These are phyloP conservation scores for Globodera ellingtonae DNA, from an alignment of 1,140 invertebrate species.

Conservation along the genomic window DNA sequence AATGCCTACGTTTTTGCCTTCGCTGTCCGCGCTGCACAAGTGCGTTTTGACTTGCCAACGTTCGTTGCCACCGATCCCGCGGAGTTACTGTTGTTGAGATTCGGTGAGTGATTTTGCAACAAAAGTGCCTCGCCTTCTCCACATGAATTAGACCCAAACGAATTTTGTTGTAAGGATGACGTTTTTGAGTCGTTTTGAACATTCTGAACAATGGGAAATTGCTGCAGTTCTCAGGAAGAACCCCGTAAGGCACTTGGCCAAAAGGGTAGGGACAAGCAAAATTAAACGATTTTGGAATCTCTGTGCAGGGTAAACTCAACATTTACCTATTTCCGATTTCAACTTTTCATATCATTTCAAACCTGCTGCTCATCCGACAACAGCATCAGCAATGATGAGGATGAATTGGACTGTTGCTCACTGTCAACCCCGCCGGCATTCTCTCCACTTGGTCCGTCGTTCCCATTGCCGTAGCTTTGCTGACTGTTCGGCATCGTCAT, in stretches of 20 bases:
- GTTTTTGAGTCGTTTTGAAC: neutral
- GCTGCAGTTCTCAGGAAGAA: no score
- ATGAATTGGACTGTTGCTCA: neutral
- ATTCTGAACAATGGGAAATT: neutral
- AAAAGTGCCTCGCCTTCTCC: neutral
- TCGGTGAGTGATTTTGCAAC: neutral
- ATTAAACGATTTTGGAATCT: no score
- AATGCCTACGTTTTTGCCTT: neutral
- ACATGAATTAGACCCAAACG: neutral
- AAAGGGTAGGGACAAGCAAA: no score
- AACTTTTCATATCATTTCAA: no score
- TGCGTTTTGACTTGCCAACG: neutral
- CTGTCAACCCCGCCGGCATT: neutral
- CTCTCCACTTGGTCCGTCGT: neutral
- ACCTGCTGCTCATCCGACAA: neutral
- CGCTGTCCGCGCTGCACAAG: neutral
- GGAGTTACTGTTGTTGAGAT: neutral
- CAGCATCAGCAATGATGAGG: neutral
- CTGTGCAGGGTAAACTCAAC: no score
- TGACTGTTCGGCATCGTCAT: slow-evolving; percentile 12
- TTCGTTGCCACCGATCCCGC: neutral
- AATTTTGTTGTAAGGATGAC: neutral
- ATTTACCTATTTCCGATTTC: no score
- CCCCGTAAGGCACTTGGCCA: no score
- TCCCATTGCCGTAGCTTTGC: neutral